Evolutionary conservation across 2,888 invertebrate species (phyloP), one percentile per base, ranked within the genome.

Genomic region (Notodonta ziczac): DNA sequence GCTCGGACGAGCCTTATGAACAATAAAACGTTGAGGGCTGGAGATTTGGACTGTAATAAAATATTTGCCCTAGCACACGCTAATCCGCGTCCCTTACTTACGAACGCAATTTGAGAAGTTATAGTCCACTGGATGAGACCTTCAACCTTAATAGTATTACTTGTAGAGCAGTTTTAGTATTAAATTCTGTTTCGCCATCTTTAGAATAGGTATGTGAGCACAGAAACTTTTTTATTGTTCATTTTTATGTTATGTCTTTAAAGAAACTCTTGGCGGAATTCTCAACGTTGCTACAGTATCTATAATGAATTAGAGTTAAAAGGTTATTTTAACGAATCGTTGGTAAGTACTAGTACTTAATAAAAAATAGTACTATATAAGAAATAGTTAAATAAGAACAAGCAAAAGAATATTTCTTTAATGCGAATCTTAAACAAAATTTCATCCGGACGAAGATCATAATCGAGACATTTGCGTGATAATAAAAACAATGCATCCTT

Each of bases 21-120:
- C 93, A 93, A 93, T 93, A 93, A 93, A 93, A 93, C 88, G 89
- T 88, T 87, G 90, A 93, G 93, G 93, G 92, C 91, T 89, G 89
- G 91, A 92, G 91, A 93, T 93, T 93, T 90, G 90, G 93, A 87
- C 91, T 89, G 91, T 93, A 93, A 92, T 93, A 93, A 93, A 93
- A 93, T 93, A 93, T 93, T 93, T 93, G 92, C 93, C 91, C 91
- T 88, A 88, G 89, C 91, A 85, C 89, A 83, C 87, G 91, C 93
- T 93, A 93, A 93, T 92, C 93, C 93, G 76, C 84, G 86, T 90
- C 91, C 92, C 91, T 91, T 86, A 91, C 91, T 91, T 89, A 86
- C 87, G 86, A 84, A 86, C 90, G 92, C 91, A 92, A 92, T 92
- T 92, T 92, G 87, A 92, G 89, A 90, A 90, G 92, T 92, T 92